These are phyloP conservation scores for Heliconius eleuchia DNA, from an alignment of 1,140 invertebrate species.

Conservation along the genomic window DNA sequence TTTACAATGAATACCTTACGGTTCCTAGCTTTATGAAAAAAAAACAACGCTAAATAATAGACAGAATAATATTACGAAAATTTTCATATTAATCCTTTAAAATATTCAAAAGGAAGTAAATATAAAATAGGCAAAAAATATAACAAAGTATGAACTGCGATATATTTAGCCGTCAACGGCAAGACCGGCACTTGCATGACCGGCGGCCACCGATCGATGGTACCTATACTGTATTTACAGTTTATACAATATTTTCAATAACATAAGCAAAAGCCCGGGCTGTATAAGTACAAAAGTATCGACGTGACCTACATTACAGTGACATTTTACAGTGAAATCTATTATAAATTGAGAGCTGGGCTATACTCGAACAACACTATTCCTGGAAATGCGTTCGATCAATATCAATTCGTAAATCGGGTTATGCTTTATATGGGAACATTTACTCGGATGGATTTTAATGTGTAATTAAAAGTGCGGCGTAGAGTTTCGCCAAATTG, in stretches of 20 bases:
- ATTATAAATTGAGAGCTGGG: background rate
- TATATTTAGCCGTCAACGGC: slow-evolving; percentile 17
- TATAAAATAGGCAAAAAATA: background rate
- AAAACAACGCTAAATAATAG: too few relatives aligned
- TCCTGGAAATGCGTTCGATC: background rate
- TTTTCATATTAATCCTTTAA: background rate
- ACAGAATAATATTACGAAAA: too few relatives aligned
- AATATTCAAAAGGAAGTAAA: background rate
- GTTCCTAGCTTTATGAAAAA: too few relatives aligned
- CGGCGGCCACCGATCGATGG: background rate
- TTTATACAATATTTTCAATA: slow-evolving; percentile 11
- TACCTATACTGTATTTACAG: background rate
- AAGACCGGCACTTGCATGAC: background rate
- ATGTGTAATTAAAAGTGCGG: too few relatives aligned
- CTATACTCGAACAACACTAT: background rate
- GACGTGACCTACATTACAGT: slow-evolving; percentile 12
- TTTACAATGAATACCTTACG: too few relatives aligned
- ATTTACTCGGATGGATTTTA: too few relatives aligned
- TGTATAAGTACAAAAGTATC: background rate
- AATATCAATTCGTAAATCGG: background rate
- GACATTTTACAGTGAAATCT: slow-evolving; percentile 12
- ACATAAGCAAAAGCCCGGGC: slow-evolving; percentile 3
- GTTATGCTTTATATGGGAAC: too few relatives aligned
- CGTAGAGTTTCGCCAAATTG: too few relatives aligned
- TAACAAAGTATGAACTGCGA: background rate